A percentile compares a stretch with the other conserved stretches of the same genome.
phyloP scores from a whole-genome alignment of 2,888 invertebrate species.

The Leucozona laternaria region DNA sequence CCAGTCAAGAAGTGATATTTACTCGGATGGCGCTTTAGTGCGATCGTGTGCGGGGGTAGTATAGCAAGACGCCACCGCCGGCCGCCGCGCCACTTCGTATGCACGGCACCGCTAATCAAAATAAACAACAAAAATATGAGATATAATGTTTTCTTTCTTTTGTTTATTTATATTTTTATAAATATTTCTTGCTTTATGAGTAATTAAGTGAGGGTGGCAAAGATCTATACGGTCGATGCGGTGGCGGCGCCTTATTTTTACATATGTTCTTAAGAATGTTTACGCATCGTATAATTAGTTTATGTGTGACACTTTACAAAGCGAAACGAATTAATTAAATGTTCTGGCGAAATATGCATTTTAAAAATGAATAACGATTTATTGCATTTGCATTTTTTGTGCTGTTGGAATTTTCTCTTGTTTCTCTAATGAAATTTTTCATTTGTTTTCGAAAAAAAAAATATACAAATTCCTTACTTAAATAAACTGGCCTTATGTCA shows the following conservation, averaged over 20 bases:
- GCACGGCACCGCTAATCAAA: conserved; percentile 15
- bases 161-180: conserved; percentile 54
- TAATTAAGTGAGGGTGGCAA: conserved; percentile 62
- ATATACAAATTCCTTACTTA: neutral
- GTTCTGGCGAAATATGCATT: conserved; percentile 52
- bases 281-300: conserved; percentile 73
- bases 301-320: conserved; percentile 71
- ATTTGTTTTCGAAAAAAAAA: neutral
- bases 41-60: conserved; percentile 48
- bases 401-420: neutral
- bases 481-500: neutral
- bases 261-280: conserved; percentile 68
- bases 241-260: conserved; percentile 43
- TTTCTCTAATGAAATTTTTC: neutral
- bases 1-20: conserved; percentile 12
- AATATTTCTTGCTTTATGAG: conserved; percentile 45
- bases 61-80: conserved; percentile 25
- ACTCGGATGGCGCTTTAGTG: conserved; percentile 25
- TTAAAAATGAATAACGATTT: conserved; percentile 39
- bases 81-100: neutral
- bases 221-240: neutral
- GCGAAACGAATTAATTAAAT: conserved; percentile 67
- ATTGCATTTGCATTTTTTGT: conserved; percentile 24
- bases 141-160: conserved; percentile 32
- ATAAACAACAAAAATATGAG: conserved; percentile 58